Conservation (phyloP, 2,113 vertebrate genomes). For the Varanus komodoensis region DNA sequence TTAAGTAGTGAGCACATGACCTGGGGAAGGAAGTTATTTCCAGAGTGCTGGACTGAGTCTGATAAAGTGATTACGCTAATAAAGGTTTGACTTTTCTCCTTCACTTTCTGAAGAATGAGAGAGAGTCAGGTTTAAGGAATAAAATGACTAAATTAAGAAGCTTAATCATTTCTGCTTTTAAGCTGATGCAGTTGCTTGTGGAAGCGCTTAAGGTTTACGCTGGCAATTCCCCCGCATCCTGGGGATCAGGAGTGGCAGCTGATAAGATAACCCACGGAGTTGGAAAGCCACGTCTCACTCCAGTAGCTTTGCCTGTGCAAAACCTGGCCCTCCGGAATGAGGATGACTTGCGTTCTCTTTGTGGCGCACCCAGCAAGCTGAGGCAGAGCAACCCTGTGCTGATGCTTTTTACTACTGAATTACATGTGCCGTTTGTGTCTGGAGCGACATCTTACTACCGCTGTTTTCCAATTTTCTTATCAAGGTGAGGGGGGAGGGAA, state of each 20-base stretch:
- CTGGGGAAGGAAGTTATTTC: constrained; percentile 55
- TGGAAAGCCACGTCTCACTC: constrained; percentile 65
- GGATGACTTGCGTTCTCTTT: constrained; percentile 44
- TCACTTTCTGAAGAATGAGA: constrained; percentile 54
- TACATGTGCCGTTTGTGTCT: neutral
- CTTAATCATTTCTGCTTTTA: constrained; percentile 78
- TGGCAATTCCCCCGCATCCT: constrained; percentile 72
- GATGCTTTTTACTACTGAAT: neutral
- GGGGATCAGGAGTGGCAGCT: constrained; percentile 68
- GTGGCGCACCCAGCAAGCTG: constrained; percentile 41
- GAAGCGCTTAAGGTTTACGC: constrained; percentile 69
- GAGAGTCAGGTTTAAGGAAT: constrained; percentile 72
- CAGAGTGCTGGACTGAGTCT: constrained; percentile 57
- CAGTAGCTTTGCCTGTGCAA: constrained; percentile 68
- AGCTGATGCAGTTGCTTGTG: constrained; percentile 71
- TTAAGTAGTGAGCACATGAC: constrained; percentile 10
- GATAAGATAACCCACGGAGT: constrained; percentile 71
- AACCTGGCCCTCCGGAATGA: constrained; percentile 51
- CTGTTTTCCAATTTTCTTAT: constrained; percentile 7
- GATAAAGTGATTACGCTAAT: constrained; percentile 71
- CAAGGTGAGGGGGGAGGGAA: neutral
- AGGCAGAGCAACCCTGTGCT: constrained; percentile 23
- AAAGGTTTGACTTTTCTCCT: constrained; percentile 67
- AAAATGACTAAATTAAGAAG: constrained; percentile 81
- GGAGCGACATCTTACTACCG: neutral